Evolutionary conservation across 1,140 invertebrate species (phyloP), one percentile per base, ranked within the genome.

Genomic region (Phenacoccus solenopsis): DNA sequence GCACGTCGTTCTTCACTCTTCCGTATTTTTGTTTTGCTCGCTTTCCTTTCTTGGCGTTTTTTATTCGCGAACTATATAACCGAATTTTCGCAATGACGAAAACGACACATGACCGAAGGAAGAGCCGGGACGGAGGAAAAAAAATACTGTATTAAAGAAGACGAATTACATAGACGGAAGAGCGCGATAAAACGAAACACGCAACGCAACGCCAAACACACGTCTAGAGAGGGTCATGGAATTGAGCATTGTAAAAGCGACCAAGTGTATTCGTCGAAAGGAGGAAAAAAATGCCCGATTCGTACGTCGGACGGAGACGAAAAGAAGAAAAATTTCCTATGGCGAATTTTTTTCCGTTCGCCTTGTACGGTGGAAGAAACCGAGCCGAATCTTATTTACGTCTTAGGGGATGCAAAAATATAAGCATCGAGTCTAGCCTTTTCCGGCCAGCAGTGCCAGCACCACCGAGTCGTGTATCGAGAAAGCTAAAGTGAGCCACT

Each of bases 1-100:
- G 59, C 59, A 64, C 59, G 59, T 64, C 59, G 21, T 25, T 27
- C 59, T 25, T 27, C 59, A 64, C 59, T 49, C 16, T 49, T 49
- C 38, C 38, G 38, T 16, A 49, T 9, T 49, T 49, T 49, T 49
- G 38, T 49, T 49, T 49, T 49, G 13, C 38, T 49, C 5, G 20
- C 38, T 49, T 49, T 49, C 16, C 3, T 49, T 49, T 49, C 20
- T n/a, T 16, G 13, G 38, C 38, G 3, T n/a, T n/a, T n/a, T 16
- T 49, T 49, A 16, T 16, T 16, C 38, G 38, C 38, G 38, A 49
- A 49, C 38, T 9, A n/a, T n/a, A n/a, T n/a, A 49, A 49, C 38
- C 38, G 38, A 49, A 49, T 49, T n/a, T 49, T 16, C 38, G 20
- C 38, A n/a, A 49, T 49, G 38, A 49, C 38, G 38, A 49, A 49